Evolutionary conservation across 1,140 invertebrate genomes (phyloP), one percentile per base, ranked within the genome.

Genomic region (Drosophila pachea): DNA sequence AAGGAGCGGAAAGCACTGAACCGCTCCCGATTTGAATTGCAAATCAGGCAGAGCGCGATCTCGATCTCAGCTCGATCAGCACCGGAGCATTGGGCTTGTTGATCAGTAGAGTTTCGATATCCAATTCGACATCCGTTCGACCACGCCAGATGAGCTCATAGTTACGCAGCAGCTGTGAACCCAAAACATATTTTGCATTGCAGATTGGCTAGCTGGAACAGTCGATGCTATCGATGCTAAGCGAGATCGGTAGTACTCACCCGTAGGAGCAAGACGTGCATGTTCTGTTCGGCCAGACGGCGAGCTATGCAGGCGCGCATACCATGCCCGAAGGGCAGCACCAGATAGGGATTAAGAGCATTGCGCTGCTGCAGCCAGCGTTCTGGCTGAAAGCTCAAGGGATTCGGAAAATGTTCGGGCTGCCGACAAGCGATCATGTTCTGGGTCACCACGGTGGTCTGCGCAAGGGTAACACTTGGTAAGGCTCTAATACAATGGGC

Each of bases 261-360:
- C 89, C 93, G 92, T 36, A 97, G 89, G 6, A 97, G 77, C n/a
- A 95, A 91, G 12, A 95, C 91, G 69, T 94, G 92, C 79, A 98
- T 93, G 89, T 96, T 96, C 89, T 97, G 96, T 83, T 98, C 96
- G 6, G 97, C 96, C 48, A 98, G 90, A 84, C 96, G 91, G 81
- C 95, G 91, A 2, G 96, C 97, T 49, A 98, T 95, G 75, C 97
- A 98, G 7, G 94, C 92, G 63, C 97, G 91, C 22, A 95, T 92
- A 0, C 97, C 97, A 89, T 97, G 95, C 0, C 97, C 96, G 90
- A 98, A 98, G 0, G 97, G 97, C 45, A 98, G 83, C 4, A 94
- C 91, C 3, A 95, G 89, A 88, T 94, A 97, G 0, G 96, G 96
- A 90, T 95, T 93, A 45, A 92, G 79, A 7, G 91, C 90, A 42